These are phyloP conservation scores for Liasis olivaceus DNA, from an alignment of 2,797 vertebrate genomes.

Conservation along the genomic window DNA sequence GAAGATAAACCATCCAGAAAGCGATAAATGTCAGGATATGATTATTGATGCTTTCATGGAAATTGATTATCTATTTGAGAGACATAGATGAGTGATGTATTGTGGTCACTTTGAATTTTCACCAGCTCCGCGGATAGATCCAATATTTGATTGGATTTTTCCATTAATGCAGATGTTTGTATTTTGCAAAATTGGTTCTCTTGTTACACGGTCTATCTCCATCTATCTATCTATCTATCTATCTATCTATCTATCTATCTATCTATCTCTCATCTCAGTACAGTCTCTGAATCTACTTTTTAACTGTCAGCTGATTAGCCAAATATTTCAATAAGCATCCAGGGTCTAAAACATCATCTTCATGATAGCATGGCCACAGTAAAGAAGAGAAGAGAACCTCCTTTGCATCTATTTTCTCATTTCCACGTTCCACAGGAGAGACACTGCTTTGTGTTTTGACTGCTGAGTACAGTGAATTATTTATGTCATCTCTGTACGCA, in stretches of 20 bases:
- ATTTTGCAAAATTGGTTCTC: conserved; percentile 31
- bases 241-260: not conserved
- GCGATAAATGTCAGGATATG: conserved; percentile 91
- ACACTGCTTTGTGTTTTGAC: no score
- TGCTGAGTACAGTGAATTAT: no score
- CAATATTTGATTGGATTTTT: conserved; percentile 66
- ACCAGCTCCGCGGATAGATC: conserved; percentile 69
- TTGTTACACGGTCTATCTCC: no score
- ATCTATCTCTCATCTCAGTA: not conserved
- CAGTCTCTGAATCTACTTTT: not conserved
- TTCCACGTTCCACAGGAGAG: not conserved
- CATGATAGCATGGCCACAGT: no score
- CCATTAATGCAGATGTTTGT: conserved; percentile 55
- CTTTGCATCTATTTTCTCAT: not conserved
- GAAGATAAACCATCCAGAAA: conserved; percentile 89
- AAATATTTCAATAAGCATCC: not conserved
- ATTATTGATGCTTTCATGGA: conserved; percentile 94
- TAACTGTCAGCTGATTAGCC: no score
- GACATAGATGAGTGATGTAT: conserved; percentile 77
- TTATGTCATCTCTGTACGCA: no score
- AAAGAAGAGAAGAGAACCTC: not conserved
- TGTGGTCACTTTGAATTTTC: conserved; percentile 71
- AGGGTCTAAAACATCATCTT: not conserved
- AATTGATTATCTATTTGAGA: conserved; percentile 92
- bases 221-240: not conserved